These are phyloP conservation scores for Oopsacas minuta DNA, from an alignment of 37 sponge, comb jelly and placozoan genomes.

Conservation along the genomic window DNA sequence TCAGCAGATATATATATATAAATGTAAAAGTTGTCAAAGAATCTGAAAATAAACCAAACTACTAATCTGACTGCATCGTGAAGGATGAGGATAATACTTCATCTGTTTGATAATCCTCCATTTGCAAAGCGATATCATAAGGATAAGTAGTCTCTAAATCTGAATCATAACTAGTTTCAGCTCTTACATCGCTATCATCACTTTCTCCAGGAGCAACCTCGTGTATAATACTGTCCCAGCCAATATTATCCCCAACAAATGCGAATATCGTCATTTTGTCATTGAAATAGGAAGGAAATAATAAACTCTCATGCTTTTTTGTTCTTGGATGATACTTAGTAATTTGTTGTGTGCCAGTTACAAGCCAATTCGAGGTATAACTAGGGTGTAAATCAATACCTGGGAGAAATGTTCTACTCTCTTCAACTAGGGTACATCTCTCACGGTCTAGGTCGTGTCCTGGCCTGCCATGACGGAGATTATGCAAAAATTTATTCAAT, in stretches of 20 bases:
- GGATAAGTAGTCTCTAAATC: too few relatives aligned
- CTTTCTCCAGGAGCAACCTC: background rate
- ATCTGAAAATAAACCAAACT: background rate
- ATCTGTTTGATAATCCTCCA: background rate
- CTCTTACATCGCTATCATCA: background rate
- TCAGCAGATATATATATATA: background rate
- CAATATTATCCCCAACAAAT: background rate
- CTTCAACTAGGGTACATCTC: background rate
- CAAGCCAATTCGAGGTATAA: background rate
- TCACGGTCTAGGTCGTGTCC: background rate
- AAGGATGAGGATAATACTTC: background rate
- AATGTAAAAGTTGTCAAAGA: background rate
- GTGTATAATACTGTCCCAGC: background rate
- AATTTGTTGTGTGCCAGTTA: background rate
- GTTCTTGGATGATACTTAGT: background rate
- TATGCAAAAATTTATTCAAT: background rate
- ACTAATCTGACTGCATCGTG: background rate
- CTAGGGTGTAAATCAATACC: background rate
- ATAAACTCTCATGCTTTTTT: background rate
- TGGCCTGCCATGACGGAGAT: background rate
- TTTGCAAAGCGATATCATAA: too few relatives aligned
- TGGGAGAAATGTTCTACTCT: background rate
- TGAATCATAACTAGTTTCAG: background rate
- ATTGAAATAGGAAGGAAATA: slow-evolving; percentile 1
- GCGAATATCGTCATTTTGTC: background rate